Evolutionary conservation across 2,888 invertebrate species (phyloP), one percentile per base, ranked within the genome.

Genomic region (Caenorhabditis sp.): DNA sequence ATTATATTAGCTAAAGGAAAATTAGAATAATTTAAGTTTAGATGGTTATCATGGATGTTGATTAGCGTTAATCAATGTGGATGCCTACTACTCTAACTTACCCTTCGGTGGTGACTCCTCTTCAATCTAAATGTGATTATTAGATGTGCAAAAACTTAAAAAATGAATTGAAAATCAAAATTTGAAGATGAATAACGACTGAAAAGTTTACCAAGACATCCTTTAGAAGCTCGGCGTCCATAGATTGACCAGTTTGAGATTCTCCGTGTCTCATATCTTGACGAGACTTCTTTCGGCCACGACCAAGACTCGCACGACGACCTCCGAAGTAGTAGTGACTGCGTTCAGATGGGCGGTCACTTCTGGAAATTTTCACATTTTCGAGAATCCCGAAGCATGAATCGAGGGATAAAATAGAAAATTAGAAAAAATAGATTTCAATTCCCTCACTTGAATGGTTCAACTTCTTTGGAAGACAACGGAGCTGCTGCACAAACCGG

Each of bases 401-500:
- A n/a, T n/a, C n/a, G n/a, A n/a, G n/a, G n/a, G n/a, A n/a, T n/a
- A n/a, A n/a, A n/a, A n/a, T n/a, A n/a, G n/a, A n/a, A n/a, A n/a
- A n/a, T n/a, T n/a, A n/a, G n/a, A n/a, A n/a, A n/a, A n/a, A n/a
- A n/a, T n/a, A n/a, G n/a, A n/a, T 51, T 51, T 10, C 8, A 19
- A 51, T 10, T 4, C 19, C n/a, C 73, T 77, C 12, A 83, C 82
- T 83, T 83, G 61, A 83, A 83, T 24, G 82, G 82, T 56, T 83
- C 82, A 12, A 83, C 82, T 54, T 83, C 77, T 59, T 83, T 80
- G 6, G 80, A 80, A 14, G 61, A 61, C 58, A 87, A 56, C 14
- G 89, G 89, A 16, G 85, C 66, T 5, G 89, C 89, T 12, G 89
- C 89, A 68, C 87, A 87, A 35, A 89, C 89, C 6, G 87, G 87